phyloP scores from a whole-genome alignment of 1,140 invertebrate species.

The Spodoptera frugiperda region DNA sequence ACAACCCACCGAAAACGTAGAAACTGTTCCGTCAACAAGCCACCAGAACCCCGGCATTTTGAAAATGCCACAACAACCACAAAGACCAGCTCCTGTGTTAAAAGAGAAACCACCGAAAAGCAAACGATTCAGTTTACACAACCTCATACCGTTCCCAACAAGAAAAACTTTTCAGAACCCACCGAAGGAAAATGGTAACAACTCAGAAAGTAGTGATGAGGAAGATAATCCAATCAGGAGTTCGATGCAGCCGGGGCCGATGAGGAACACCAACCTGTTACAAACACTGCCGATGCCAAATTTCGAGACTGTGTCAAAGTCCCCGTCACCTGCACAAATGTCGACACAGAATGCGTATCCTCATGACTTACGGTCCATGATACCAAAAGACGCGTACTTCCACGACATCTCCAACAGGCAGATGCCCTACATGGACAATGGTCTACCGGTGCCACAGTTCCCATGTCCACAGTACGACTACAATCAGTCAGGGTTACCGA shows the following conservation, averaged over 20 bases:
- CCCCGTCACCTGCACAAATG: conserved; percentile 80
- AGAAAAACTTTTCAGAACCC: conserved; percentile 83
- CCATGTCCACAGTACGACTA: conserved; percentile 66
- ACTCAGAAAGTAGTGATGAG: conserved; percentile 87
- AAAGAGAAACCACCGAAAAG: conserved; percentile 84
- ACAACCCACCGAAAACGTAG: conserved; percentile 61
- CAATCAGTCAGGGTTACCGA: conserved; percentile 71
- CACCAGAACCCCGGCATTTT: conserved; percentile 67
- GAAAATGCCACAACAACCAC: conserved; percentile 81
- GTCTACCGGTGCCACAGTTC: conserved; percentile 67
- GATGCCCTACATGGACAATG: conserved; percentile 74
- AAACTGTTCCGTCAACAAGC: conserved; percentile 51
- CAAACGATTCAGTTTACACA: conserved; percentile 85
- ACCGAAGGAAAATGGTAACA: conserved; percentile 83
- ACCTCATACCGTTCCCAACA: conserved; percentile 83
- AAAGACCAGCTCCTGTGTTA: conserved; percentile 76
- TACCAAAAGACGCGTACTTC: conserved; percentile 88
- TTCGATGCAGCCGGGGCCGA: conserved; percentile 83
- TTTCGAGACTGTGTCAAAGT: conserved; percentile 86
- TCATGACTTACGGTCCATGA: conserved; percentile 72
- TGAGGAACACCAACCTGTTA: conserved; percentile 86
- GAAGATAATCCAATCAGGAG: conserved; percentile 86
- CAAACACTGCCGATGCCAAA: conserved; percentile 84
- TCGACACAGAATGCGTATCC: conserved; percentile 61
- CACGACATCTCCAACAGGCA: conserved; percentile 87